These are phyloP conservation scores for Rhagonycha fulva DNA, from an alignment of 2,888 invertebrate genomes.

Conservation along the genomic window DNA sequence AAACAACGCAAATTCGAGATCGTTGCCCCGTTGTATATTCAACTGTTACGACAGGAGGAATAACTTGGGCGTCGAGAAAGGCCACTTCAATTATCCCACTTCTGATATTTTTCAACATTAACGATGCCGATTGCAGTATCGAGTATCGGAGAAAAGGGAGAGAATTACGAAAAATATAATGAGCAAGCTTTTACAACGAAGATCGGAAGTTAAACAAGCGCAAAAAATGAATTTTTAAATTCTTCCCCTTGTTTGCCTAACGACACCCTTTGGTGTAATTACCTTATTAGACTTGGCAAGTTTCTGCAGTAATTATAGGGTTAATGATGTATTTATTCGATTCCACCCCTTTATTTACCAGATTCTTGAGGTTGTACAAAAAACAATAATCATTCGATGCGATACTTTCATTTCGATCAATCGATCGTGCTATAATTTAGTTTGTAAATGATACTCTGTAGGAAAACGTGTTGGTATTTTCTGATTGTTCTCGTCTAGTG, in stretches of 20 bases:
- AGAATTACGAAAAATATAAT: background rate
- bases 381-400: background rate
- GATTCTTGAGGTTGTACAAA: background rate
- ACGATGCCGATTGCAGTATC: background rate
- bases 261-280: background rate
- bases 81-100: background rate
- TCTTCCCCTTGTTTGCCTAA: background rate
- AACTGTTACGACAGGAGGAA: background rate
- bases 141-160: background rate
- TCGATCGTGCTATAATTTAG: background rate
- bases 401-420: background rate
- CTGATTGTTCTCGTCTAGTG: conserved; percentile 12
- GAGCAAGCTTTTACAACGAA: no score
- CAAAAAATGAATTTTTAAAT: background rate
- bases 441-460: background rate
- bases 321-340: background rate
- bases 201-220: background rate
- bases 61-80: background rate
- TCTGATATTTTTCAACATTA: background rate
- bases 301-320: background rate
- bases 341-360: background rate
- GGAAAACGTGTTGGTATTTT: conserved; percentile 10
- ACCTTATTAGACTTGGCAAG: background rate
- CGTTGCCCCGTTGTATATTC: background rate
- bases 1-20: background rate